Percentiles rank a stretch among this genome's conserved stretches.
Evolutionary conservation across 2,888 invertebrate species (phyloP).

Genomic region (Barypeithes pellucidus): DNA sequence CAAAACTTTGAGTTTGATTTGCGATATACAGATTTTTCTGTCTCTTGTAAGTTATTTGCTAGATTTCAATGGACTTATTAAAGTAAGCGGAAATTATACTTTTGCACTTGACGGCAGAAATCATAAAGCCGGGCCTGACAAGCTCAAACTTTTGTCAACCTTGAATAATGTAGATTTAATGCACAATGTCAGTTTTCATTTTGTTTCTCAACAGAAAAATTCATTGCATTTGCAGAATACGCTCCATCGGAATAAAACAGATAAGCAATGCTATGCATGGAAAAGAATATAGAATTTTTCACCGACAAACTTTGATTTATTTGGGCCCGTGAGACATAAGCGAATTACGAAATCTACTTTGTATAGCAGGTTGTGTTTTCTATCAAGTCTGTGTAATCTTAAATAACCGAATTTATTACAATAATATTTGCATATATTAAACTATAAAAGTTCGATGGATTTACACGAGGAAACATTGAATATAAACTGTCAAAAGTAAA

Average conservation of each 20-base stretch:
- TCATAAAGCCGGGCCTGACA: too few relatives aligned
- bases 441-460: conserved; percentile 21
- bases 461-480: conserved; percentile 13
- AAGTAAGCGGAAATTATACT: too few relatives aligned
- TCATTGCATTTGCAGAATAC: conserved; percentile 36
- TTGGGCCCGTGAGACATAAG: conserved; percentile 44
- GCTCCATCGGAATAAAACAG: conserved; percentile 41
- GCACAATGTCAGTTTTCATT: not conserved
- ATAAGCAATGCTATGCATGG: conserved; percentile 46
- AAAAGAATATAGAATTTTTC: conserved; percentile 60
- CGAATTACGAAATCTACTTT: conserved; percentile 40
- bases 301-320: conserved; percentile 63
- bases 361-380: conserved; percentile 28
- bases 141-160: not conserved
- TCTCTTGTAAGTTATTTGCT: too few relatives aligned
- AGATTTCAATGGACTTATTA: too few relatives aligned
- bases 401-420: conserved; percentile 38
- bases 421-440: conserved; percentile 22
- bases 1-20: too few relatives aligned
- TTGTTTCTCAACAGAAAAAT: conserved; percentile 22
- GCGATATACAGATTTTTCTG: too few relatives aligned
- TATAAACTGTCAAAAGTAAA: conserved; percentile 26
- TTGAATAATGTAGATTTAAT: conserved; percentile 3
- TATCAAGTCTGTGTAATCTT: conserved; percentile 37
- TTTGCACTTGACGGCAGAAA: too few relatives aligned